Evolutionary conservation across 2,113 vertebrate species (phyloP), one percentile per base, ranked within the genome.

Genomic region (Menidia beryllina): DNA sequence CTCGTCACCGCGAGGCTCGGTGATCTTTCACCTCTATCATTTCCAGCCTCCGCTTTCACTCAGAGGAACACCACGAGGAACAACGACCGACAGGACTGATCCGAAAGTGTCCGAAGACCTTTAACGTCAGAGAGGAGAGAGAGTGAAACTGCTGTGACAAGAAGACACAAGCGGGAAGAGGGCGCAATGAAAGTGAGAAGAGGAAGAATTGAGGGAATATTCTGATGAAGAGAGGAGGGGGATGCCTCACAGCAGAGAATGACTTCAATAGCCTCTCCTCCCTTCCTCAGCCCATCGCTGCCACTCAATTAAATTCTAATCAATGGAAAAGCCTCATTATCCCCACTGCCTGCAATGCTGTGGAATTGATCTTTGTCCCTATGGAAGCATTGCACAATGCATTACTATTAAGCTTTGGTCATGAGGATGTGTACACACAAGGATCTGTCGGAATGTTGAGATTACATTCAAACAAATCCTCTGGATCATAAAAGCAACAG

Each of bases 251-350:
- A 34, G 65, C 10, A 3, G 63, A 43, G 54, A 76, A 75, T 70
- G 69, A 78, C 82, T 88, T 75, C 89, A 77, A 79, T 71, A 70
- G 75, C 76, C 77, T 86, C 63, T 69, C 74, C 72, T 70, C 51
- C 72, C 63, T 71, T 81, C 62, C 64, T 75, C 61, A 15, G 71
- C 76, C 85, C 66, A 59, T 69, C 69, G 55, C 84, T 78, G 88
- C 75, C 84, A 89, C 88, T 88, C 90, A 91, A 89, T 91, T 90
- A 89, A 88, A 86, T 81, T 83, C 64, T 52, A 86, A 90, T 91
- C 90, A 86, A 90, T 90, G 87, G 79, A 65, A 88, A 85, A 83
- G 88, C 83, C 88, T 91, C 88, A 87, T 91, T 90, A 90, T 89
- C 84, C 73, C 45, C 45, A 20, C 75, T 68, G 81, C 79, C 84